Evolutionary conservation across 2,888 invertebrate genomes (phyloP).

Genomic region (Antitype chi): DNA sequence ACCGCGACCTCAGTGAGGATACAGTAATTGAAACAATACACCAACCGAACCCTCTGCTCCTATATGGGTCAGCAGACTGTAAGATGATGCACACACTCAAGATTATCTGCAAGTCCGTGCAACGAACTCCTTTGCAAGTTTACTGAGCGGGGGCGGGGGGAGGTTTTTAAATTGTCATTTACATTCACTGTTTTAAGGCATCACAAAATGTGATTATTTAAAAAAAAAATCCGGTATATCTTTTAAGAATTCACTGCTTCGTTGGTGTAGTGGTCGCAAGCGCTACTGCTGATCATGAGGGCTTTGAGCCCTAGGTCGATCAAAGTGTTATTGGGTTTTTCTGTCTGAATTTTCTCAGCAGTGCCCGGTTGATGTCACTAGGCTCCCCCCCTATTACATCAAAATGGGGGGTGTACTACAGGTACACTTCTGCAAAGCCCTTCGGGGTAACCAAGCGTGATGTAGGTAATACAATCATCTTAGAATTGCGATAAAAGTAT

Average conservation of each 20-base stretch:
- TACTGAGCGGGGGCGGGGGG: not conserved
- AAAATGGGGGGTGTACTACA: too few species aligned
- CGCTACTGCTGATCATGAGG: too few species aligned
- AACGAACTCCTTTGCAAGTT: slow-evolving; percentile 37
- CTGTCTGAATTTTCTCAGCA: too few species aligned
- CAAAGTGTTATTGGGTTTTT: too few species aligned
- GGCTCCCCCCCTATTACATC: too few species aligned
- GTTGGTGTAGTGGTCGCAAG: too few species aligned
- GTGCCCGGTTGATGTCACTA: too few species aligned
- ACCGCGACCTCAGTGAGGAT: slow-evolving; percentile 35
- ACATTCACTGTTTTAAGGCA: not conserved
- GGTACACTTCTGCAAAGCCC: too few species aligned
- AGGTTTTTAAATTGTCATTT: not conserved
- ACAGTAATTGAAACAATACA: slow-evolving; percentile 58
- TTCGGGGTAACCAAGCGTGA: too few species aligned
- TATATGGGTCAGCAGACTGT: slow-evolving; percentile 23
- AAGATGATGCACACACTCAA: slow-evolving; percentile 29
- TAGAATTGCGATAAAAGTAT: not conserved
- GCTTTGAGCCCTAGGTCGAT: too few species aligned
- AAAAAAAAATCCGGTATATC: too few species aligned
- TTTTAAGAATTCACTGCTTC: not conserved
- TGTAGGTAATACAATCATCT: not conserved
- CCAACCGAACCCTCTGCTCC: slow-evolving; percentile 39
- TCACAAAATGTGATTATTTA: not conserved
- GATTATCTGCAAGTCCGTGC: slow-evolving; percentile 34